Evolutionary conservation across 92 coral and sea anemone genomes (phyloP), one percentile per base, ranked within the genome.

Genomic region (Porites rus): DNA sequence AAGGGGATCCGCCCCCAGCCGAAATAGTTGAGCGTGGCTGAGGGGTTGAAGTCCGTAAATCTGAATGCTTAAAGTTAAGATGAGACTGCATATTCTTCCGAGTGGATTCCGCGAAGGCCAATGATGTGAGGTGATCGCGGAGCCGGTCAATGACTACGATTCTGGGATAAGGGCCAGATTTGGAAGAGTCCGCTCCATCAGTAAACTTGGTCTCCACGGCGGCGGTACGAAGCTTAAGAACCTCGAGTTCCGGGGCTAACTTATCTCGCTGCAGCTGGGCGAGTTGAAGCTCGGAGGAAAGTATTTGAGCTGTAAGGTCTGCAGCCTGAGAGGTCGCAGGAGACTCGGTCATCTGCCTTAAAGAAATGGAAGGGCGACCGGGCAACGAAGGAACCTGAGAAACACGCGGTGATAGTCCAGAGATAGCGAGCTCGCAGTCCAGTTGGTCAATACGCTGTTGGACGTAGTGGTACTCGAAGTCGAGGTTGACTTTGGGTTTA

Each of bases 191-290:
- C 3, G 78, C 43, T 10, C 78, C 53, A 0, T 28, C 72, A 51
- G 87, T 10, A 5, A 22, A 10, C n/a, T 43, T 71, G 75, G 8
- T 71, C 16, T 71, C 58, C 3, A 17, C 75, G 2, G 56, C 75
- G 10, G 67, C 38, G 21, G 61, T 20, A 17, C 67, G 63, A 1
- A 83, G 87, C 20, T 82, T 82, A 17, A 82, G 69, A 17, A 82
- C 58, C 54, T 83, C 80, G 14, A 83, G 51, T 56, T 84, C 81
- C 18, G 63, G 8, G 22, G 80, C 80, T 16, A 84, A 31, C 46
- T 84, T 84, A 20, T 56, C 75, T 6, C 65, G 59, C 58, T 71
- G 75, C 22, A 71, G 51, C 58, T 71, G 22, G 58, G 56, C 56
- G 20, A 71, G 53, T 14, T 46, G 74, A 69, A 69, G 51, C 52